Conservation (phyloP, 2,113 vertebrate species). For the Macaca fascicularis region DNA sequence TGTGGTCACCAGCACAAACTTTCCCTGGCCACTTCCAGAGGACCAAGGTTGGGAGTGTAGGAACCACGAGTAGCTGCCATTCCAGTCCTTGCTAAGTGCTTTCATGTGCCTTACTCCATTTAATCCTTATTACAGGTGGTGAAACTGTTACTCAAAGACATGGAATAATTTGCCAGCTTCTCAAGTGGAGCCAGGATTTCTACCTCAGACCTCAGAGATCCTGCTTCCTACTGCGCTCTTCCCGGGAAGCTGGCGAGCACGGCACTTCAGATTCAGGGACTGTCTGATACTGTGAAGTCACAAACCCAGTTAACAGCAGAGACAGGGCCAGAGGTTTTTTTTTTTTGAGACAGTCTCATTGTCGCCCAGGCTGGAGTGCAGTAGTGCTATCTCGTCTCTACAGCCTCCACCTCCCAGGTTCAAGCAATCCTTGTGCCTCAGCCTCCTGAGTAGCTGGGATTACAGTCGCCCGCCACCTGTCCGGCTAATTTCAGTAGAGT, state of each 20-base stretch:
- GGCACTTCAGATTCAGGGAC: not conserved
- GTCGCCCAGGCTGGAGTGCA: not conserved
- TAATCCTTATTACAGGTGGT: not conserved
- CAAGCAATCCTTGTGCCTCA: not conserved
- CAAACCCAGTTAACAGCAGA: not conserved
- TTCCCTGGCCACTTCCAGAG: not conserved
- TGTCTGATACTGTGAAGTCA: not conserved
- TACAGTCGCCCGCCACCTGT: no score
- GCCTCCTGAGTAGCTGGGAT: no score
- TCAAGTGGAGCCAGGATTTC: not conserved
- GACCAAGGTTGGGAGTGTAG: not conserved
- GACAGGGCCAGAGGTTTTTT: not conserved
- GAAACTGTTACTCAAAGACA: not conserved
- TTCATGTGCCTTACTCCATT: not conserved
- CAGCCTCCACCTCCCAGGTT: not conserved
- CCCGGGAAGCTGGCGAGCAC: not conserved
- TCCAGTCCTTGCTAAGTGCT: not conserved
- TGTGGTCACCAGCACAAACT: conserved; percentile 36
- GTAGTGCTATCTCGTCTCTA: not conserved
- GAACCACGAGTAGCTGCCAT: not conserved
- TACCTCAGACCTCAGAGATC: not conserved
- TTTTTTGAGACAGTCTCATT: not conserved
- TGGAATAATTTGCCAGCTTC: not conserved
- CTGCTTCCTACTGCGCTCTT: not conserved
- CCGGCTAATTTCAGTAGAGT: no score